phyloP scores from a whole-genome alignment of 2,888 invertebrate genomes.

The Taenaris catops region DNA sequence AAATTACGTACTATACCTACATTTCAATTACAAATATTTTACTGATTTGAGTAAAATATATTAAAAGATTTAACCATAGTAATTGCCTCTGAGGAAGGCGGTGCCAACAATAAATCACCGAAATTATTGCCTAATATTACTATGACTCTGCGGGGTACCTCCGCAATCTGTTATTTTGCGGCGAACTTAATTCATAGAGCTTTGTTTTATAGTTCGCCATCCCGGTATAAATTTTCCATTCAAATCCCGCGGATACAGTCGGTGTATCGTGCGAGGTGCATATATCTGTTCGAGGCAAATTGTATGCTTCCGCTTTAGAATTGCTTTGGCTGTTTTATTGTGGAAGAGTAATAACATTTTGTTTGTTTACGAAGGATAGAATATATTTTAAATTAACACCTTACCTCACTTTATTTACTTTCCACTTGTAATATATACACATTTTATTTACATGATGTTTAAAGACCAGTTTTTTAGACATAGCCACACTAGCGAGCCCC shows the following conservation, averaged over 20 bases:
- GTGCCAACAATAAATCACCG: conserved; percentile 65
- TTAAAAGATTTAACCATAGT: too few relatives aligned
- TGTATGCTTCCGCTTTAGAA: conserved; percentile 19
- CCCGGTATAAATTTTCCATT: conserved; percentile 47
- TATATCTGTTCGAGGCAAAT: conserved; percentile 29
- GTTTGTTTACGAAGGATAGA: too few relatives aligned
- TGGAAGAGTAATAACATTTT: conserved; percentile 1
- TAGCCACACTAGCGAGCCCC: too few relatives aligned
- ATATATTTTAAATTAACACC: too few relatives aligned
- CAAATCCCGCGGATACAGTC: conserved; percentile 39
- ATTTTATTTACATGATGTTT: too few relatives aligned
- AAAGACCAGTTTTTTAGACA: too few relatives aligned
- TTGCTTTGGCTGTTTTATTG: conserved; percentile 7
- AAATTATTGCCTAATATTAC: conserved; percentile 75
- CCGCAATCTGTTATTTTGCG: conserved; percentile 59
- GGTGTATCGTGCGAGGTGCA: conserved; percentile 28
- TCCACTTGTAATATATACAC: too few relatives aligned
- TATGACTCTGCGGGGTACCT: conserved; percentile 46
- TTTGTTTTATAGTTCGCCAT: conserved; percentile 46
- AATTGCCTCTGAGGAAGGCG: conserved; percentile 65
- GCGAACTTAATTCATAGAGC: conserved; percentile 53
- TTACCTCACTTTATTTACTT: too few relatives aligned
- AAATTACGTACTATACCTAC: too few relatives aligned
- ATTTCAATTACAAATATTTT: too few relatives aligned
- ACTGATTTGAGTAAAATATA: too few relatives aligned